Evolutionary conservation across 2,797 vertebrate genomes (phyloP).

Genomic region (Dicrostonyx torquatus): DNA sequence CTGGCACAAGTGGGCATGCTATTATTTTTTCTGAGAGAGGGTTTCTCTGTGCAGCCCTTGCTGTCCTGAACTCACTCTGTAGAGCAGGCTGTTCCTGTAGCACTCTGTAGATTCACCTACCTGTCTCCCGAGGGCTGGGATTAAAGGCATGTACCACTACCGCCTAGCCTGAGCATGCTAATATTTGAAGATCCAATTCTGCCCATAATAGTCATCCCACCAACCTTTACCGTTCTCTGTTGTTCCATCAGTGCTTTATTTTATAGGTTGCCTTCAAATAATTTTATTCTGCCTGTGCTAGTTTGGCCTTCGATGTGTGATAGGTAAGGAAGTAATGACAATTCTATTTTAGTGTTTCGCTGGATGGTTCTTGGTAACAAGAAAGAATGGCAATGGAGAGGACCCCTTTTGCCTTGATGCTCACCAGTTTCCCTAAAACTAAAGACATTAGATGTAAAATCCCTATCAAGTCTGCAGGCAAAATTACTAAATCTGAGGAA

Average conservation of each 20-base stretch:
- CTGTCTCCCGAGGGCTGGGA: background rate
- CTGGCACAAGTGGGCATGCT: background rate
- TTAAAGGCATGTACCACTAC: background rate
- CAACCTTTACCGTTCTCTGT: background rate
- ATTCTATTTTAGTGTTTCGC: background rate
- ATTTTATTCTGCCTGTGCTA: background rate
- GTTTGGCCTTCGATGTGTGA: background rate
- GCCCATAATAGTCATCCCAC: rapidly evolving
- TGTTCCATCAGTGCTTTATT: background rate
- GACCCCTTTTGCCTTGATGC: background rate
- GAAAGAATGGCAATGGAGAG: background rate
- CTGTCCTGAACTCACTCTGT: background rate
- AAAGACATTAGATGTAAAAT: background rate
- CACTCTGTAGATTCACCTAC: background rate
- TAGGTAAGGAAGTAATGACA: background rate
- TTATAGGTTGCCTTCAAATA: background rate
- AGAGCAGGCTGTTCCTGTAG: background rate
- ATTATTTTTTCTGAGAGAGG: background rate
- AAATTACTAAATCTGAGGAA: background rate
- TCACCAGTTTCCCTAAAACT: background rate
- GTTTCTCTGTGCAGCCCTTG: background rate
- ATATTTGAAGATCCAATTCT: background rate
- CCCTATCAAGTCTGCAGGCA: background rate
- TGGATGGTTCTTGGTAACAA: background rate
- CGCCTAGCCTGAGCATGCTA: background rate